These are phyloP conservation scores for Drosophila recens DNA, from an alignment of 2,888 invertebrate genomes.

Conservation along the genomic window DNA sequence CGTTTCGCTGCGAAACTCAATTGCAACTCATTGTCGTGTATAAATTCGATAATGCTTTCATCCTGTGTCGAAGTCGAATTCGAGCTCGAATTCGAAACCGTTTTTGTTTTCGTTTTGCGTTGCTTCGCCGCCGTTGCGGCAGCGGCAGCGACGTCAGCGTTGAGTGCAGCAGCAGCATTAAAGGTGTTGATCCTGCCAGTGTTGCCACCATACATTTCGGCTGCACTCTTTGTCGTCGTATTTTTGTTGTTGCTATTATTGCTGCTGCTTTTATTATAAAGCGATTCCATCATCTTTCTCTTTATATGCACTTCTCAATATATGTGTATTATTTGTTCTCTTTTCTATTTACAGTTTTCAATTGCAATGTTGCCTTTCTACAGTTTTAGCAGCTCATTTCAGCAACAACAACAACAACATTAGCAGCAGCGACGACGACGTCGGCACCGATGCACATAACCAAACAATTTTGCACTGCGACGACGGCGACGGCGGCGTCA, in stretches of 20 bases:
- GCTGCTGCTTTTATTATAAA: slow-evolving; percentile 46
- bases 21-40: slow-evolving; percentile 52
- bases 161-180: too few species aligned
- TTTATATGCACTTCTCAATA: neutral
- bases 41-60: neutral
- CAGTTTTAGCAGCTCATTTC: slow-evolving; percentile 15
- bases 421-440: slow-evolving; percentile 18
- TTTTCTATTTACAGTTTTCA: slow-evolving; percentile 19
- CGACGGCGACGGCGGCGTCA: slow-evolving; percentile 9
- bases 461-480: slow-evolving; percentile 50
- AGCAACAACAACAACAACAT: slow-evolving; percentile 12
- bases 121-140: neutral
- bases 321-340: neutral
- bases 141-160: neutral
- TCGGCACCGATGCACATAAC: slow-evolving; percentile 49
- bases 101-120: neutral
- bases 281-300: slow-evolving; percentile 64
- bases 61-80: neutral
- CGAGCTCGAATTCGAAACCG: neutral
- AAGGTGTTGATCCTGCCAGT: neutral
- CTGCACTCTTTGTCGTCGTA: neutral
- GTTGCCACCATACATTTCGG: slow-evolving; percentile 1
- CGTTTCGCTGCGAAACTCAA: slow-evolving; percentile 83
- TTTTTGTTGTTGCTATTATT: slow-evolving; percentile 6
- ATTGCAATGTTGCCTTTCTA: slow-evolving; percentile 1